These are phyloP conservation scores for Thalassophryne amazonica DNA, from an alignment of 2,797 vertebrate species.

Conservation along the genomic window DNA sequence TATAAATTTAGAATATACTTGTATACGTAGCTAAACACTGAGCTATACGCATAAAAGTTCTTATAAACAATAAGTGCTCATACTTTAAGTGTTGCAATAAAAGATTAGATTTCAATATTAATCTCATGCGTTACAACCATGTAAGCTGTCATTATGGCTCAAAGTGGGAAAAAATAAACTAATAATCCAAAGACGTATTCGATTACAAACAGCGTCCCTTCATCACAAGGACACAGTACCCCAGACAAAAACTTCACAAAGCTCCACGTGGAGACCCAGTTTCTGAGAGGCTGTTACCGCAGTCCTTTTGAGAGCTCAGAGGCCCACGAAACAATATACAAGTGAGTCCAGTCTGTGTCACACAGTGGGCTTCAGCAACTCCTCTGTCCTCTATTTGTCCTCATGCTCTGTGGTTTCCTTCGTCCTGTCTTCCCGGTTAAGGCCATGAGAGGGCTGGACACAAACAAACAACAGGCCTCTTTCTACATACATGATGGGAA, in stretches of 20 bases:
- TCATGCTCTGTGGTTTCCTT: constrained; percentile 4
- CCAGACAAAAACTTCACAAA: constrained; percentile 28
- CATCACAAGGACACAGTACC: constrained; percentile 16
- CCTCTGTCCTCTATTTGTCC: neutral
- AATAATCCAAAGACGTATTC: too few species aligned
- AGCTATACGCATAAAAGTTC: too few species aligned
- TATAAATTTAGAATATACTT: too few species aligned
- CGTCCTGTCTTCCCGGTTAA: constrained; percentile 37
- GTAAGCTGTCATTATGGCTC: too few species aligned
- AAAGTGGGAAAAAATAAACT: too few species aligned
- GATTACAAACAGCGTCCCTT: too few species aligned
- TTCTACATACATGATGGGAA: constrained; percentile 35
- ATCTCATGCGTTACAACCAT: too few species aligned
- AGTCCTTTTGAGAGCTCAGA: constrained; percentile 36
- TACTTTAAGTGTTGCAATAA: too few species aligned
- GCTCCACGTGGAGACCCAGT: constrained; percentile 28
- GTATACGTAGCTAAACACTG: too few species aligned
- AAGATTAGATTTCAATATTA: too few species aligned
- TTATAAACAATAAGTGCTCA: too few species aligned
- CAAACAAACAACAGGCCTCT: constrained; percentile 23
- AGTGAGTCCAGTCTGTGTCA: constrained; percentile 19
- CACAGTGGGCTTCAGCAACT: constrained; percentile 16
- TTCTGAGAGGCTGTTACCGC: constrained; percentile 8
- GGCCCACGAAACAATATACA: constrained; percentile 31
- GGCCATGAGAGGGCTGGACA: constrained; percentile 52